Conservation (phyloP, 1,140 invertebrate species). For the Diabrotica undecimpunctata region DNA sequence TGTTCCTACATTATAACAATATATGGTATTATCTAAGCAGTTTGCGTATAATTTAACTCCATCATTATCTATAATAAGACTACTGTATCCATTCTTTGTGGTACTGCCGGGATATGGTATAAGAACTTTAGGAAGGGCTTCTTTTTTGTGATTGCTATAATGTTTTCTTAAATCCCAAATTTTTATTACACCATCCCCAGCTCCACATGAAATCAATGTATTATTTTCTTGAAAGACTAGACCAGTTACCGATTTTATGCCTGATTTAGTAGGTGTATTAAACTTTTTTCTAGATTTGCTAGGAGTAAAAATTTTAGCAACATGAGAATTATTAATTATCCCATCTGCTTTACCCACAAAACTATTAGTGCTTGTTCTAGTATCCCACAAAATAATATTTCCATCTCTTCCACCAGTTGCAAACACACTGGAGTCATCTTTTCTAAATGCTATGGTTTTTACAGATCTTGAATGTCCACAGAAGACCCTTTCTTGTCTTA, state of each 20-base stretch:
- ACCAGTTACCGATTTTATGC: slow-evolving; percentile 66
- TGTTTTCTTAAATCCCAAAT: slow-evolving; percentile 84
- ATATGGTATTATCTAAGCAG: slow-evolving; percentile 82
- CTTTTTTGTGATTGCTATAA: slow-evolving; percentile 65
- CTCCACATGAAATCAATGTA: slow-evolving; percentile 74
- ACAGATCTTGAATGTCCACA: slow-evolving; percentile 73
- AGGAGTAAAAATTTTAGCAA: slow-evolving; percentile 27
- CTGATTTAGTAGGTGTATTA: slow-evolving; percentile 14
- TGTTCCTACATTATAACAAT: slow-evolving; percentile 75
- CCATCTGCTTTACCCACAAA: slow-evolving; percentile 40
- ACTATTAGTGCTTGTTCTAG: slow-evolving; percentile 51
- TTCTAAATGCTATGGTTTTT: slow-evolving; percentile 70
- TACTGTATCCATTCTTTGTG: slow-evolving; percentile 73
- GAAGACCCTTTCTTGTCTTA: slow-evolving; percentile 57
- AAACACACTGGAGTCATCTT: slow-evolving; percentile 68
- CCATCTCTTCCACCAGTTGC: slow-evolving; percentile 78
- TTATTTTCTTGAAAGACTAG: slow-evolving; percentile 75
- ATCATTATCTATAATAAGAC: slow-evolving; percentile 67
- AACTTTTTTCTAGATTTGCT: slow-evolving; percentile 31
- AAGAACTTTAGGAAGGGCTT: slow-evolving; percentile 66
- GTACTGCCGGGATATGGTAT: slow-evolving; percentile 68
- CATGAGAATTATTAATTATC: slow-evolving; percentile 44
- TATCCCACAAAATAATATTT: slow-evolving; percentile 80
- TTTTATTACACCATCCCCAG: slow-evolving; percentile 80
- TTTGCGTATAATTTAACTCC: slow-evolving; percentile 73